A percentile compares a stretch with the other conserved stretches of the same genome.
Conservation (phyloP, 2,113 vertebrate species). For the Plectropomus leopardus region DNA sequence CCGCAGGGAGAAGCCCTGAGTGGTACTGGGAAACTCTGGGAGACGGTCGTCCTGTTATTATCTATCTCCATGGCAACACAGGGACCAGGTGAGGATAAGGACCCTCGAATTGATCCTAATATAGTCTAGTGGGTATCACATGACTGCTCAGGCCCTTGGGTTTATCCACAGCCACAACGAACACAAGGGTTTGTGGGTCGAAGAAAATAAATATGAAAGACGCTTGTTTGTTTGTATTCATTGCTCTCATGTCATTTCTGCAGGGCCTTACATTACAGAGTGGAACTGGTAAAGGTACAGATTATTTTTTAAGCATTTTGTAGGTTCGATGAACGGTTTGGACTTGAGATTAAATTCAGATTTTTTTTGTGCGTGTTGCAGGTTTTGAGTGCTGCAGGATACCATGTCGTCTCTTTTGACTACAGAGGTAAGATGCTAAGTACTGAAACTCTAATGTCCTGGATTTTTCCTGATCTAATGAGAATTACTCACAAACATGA, state of each 20-base stretch:
- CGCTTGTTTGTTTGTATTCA: slow-evolving; percentile 46
- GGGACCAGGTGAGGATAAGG: slow-evolving; percentile 84
- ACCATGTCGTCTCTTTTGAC: slow-evolving; percentile 90
- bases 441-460: too few species aligned
- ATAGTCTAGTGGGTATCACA: slow-evolving; percentile 61
- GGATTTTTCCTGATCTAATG: neutral
- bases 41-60: slow-evolving; percentile 86
- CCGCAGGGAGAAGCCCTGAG: slow-evolving; percentile 79
- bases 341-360: neutral
- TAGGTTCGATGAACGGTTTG: neutral
- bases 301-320: neutral
- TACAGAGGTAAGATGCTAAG: slow-evolving; percentile 90
- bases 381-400: slow-evolving; percentile 87
- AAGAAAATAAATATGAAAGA: slow-evolving; percentile 30
- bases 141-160: neutral
- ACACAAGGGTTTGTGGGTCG: neutral
- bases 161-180: slow-evolving; percentile 40
- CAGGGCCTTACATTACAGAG: slow-evolving; percentile 87
- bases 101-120: slow-evolving; percentile 64
- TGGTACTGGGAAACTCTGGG: slow-evolving; percentile 87
- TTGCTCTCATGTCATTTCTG: slow-evolving; percentile 39
- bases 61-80: slow-evolving; percentile 91
- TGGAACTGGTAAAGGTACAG: slow-evolving; percentile 88
- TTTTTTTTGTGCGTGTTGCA: slow-evolving; percentile 70
- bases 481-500: neutral